These are phyloP conservation scores for Speoplatyrhinus poulsoni DNA, from an alignment of 2,113 vertebrate genomes.

Conservation along the genomic window DNA sequence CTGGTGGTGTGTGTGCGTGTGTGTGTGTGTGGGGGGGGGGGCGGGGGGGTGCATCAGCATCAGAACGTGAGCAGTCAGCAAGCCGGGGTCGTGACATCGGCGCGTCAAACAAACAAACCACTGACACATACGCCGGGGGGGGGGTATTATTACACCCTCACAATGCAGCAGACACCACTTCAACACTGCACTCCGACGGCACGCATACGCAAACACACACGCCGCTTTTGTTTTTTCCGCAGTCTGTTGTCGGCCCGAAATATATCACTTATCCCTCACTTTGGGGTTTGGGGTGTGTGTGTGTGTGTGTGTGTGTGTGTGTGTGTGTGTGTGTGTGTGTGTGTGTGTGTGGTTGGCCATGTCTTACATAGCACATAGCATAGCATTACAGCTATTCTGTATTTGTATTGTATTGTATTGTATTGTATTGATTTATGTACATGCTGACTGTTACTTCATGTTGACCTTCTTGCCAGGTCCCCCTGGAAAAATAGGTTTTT, in stretches of 20 bases:
- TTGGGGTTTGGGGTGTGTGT: not conserved
- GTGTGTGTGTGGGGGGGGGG: too few species aligned
- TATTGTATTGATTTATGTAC: too few species aligned
- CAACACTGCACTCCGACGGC: slow-evolving; percentile 29
- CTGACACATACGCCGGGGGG: slow-evolving; percentile 72
- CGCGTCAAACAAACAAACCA: slow-evolving; percentile 76
- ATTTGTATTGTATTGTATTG: not conserved
- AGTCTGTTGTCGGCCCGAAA: not conserved
- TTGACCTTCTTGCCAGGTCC: too few species aligned
- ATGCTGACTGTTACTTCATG: not conserved
- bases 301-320: slow-evolving; percentile 7
- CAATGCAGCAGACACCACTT: slow-evolving; percentile 44
- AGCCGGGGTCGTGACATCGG: slow-evolving; percentile 76
- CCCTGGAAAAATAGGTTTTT: too few species aligned
- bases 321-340: slow-evolving; percentile 22
- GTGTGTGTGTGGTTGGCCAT: not conserved
- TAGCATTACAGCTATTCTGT: not conserved
- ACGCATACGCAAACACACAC: slow-evolving; percentile 36
- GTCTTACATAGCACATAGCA: not conserved
- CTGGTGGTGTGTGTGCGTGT: too few species aligned
- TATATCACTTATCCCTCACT: slow-evolving; percentile 1
- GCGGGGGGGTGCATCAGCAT: slow-evolving; percentile 39
- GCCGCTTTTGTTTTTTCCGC: not conserved
- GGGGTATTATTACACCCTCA: slow-evolving; percentile 67
- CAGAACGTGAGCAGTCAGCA: slow-evolving; percentile 85